Evolutionary conservation across 2,113 vertebrate species (phyloP).

Genomic region (Eudyptes chrysolophus): DNA sequence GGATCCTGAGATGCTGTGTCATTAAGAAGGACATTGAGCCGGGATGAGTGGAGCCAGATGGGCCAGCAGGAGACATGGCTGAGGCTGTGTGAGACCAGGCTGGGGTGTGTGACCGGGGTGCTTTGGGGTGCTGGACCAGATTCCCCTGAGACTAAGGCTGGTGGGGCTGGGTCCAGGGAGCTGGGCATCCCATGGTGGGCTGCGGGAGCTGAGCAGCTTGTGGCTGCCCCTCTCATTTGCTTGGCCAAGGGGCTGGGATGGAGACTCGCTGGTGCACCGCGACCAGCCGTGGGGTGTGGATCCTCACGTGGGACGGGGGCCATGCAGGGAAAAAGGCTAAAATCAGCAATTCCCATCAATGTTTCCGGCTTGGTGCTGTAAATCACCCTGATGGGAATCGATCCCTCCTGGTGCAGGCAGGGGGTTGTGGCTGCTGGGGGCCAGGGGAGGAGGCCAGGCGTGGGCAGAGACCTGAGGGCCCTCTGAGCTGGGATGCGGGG

Average conservation of each 20-base stretch:
- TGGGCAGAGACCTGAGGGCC: neutral
- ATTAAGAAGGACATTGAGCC: conserved; percentile 33
- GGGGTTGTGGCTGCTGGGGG: fast-evolving
- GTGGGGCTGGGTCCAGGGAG: neutral
- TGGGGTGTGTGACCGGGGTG: fast-evolving
- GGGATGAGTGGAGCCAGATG: conserved; percentile 11
- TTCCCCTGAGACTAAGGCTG: neutral
- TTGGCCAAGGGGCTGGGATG: neutral
- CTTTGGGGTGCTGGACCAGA: neutral
- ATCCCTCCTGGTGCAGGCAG: neutral
- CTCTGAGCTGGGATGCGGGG: fast-evolving
- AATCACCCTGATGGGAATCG: neutral
- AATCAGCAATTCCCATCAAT: neutral
- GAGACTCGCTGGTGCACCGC: neutral
- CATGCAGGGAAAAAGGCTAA: neutral
- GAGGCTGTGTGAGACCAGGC: neutral
- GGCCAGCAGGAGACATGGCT: neutral
- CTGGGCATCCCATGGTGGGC: neutral
- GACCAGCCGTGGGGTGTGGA: fast-evolving
- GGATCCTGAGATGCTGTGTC: conserved; percentile 67
- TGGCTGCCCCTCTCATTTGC: neutral
- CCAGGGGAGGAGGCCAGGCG: neutral
- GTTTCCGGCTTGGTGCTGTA: neutral
- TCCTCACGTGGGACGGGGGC: neutral
- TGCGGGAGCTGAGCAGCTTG: neutral